These are phyloP conservation scores for Hestina assimilis DNA, from an alignment of 1,140 invertebrate genomes.

Conservation along the genomic window DNA sequence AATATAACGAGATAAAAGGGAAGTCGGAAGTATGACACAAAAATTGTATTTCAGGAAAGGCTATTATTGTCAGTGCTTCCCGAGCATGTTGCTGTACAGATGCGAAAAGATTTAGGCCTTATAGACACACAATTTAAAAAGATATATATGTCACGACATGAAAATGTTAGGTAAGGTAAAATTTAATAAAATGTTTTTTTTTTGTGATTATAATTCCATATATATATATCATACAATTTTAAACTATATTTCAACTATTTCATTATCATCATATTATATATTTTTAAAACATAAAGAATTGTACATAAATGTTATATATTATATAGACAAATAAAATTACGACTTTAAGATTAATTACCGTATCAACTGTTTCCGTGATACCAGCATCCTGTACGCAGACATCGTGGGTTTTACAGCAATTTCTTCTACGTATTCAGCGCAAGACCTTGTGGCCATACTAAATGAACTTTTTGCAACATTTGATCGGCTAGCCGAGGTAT, in stretches of 20 bases:
- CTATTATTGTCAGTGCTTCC: conserved; percentile 94
- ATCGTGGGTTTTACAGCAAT: conserved; percentile 97
- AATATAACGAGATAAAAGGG: background rate
- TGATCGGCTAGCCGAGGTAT: conserved; percentile 92
- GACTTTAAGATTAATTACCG: background rate
- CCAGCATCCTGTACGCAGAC: conserved; percentile 92
- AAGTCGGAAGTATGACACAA: too few relatives aligned
- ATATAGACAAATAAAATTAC: too few relatives aligned
- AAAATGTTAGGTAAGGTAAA: conserved; percentile 96
- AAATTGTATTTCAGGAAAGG: conserved; percentile 84
- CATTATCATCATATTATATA: too few relatives aligned
- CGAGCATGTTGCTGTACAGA: conserved; percentile 96
- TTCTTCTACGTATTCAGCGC: conserved; percentile 95
- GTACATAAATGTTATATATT: too few relatives aligned
- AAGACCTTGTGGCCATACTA: conserved; percentile 94
- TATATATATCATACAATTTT: too few relatives aligned
- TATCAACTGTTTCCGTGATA: conserved; percentile 10
- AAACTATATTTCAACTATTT: too few relatives aligned
- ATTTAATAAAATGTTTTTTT: too few relatives aligned
- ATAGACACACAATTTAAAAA: conserved; percentile 96
- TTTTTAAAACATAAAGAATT: too few relatives aligned
- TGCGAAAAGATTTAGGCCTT: conserved; percentile 93
- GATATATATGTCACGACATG: conserved; percentile 97
- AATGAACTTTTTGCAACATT: conserved; percentile 96
- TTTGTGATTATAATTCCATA: too few relatives aligned